phyloP scores from a whole-genome alignment of 2,888 invertebrate species.

The Bedellia somnulentella region DNA sequence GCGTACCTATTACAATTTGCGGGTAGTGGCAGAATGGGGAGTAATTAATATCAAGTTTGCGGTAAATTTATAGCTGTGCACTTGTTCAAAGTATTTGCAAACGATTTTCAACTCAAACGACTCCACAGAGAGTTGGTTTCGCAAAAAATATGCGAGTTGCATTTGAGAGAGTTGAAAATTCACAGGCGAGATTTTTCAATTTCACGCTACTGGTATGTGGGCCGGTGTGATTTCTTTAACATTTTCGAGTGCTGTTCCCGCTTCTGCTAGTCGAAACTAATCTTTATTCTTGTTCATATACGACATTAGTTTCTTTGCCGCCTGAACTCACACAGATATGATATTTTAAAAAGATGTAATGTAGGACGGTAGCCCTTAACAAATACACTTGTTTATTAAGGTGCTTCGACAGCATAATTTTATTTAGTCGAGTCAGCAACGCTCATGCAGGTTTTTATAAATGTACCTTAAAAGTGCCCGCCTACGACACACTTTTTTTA shows the following conservation, averaged over 20 bases:
- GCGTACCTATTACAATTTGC: conserved; percentile 39
- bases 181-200: conserved; percentile 16
- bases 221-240: conserved; percentile 10
- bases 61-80: conserved; percentile 27
- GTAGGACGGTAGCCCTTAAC: too few species aligned
- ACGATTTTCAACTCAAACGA: neutral
- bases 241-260: conserved; percentile 4
- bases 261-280: neutral
- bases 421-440: too few species aligned
- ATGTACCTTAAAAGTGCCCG: too few species aligned
- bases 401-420: too few species aligned
- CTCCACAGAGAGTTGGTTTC: neutral
- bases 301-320: too few species aligned
- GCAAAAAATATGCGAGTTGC: neutral
- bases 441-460: too few species aligned
- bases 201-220: conserved; percentile 15
- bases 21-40: conserved; percentile 25
- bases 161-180: conserved; percentile 15
- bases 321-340: too few species aligned
- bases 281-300: neutral
- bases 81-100: conserved; percentile 3
- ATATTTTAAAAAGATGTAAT: too few species aligned
- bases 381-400: too few species aligned
- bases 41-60: conserved; percentile 55
- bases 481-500: too few species aligned